Percentiles rank a stretch among this genome's conserved stretches.
phyloP scores from a whole-genome alignment of 1,140 invertebrate species.

The Drosophila biarmipes region DNA sequence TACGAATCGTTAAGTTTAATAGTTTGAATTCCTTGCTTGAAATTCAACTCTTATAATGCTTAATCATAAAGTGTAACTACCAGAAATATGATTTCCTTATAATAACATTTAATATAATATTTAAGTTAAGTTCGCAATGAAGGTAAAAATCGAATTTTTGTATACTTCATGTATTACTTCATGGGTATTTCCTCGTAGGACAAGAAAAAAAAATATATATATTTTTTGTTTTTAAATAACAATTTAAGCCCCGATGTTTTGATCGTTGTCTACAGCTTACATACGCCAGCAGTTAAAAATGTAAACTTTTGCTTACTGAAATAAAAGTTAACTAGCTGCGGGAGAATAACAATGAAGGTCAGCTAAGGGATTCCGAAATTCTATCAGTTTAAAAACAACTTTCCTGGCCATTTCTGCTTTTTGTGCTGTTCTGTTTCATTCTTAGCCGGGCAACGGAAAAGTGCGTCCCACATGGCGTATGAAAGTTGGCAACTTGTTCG shows the following conservation, averaged over 20 bases:
- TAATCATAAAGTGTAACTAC: no score
- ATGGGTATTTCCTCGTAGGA: no score
- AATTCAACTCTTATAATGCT: no score
- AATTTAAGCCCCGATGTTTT: background rate
- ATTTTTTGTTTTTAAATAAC: background rate
- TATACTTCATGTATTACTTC: no score
- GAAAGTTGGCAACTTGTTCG: slow-evolving; percentile 73
- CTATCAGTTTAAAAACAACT: slow-evolving; percentile 62
- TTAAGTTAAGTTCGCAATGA: no score
- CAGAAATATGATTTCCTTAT: no score
- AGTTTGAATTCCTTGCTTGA: no score
- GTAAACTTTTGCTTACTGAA: slow-evolving; percentile 43
- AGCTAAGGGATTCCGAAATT: slow-evolving; percentile 51
- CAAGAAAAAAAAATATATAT: no score
- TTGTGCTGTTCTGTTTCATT: slow-evolving; percentile 5
- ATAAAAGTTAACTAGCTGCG: slow-evolving; percentile 55
- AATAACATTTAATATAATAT: no score
- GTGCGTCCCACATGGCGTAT: slow-evolving; percentile 78
- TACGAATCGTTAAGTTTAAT: no score
- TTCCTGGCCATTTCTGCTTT: slow-evolving; percentile 25
- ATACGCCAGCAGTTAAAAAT: slow-evolving; percentile 12
- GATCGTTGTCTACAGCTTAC: background rate
- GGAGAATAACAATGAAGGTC: slow-evolving; percentile 40
- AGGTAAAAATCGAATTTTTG: no score
- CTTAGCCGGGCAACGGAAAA: slow-evolving; percentile 34